A percentile compares a stretch with the other conserved stretches of the same genome.
phyloP scores from a whole-genome alignment of 2,888 invertebrate genomes.

The Syrphus vitripennis region DNA sequence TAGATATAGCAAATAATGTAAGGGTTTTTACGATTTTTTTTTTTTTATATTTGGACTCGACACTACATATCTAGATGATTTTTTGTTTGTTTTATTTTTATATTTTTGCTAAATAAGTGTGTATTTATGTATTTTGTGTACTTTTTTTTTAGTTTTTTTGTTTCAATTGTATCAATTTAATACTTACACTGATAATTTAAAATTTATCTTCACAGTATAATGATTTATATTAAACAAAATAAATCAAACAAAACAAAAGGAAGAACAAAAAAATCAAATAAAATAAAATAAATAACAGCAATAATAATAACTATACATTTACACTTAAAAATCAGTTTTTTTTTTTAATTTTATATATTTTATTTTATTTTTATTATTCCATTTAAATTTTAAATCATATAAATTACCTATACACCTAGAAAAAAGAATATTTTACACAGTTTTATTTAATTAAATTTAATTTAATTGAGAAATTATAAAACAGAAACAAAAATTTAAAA shows the following conservation, averaged over 20 bases:
- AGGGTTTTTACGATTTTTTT: constrained; percentile 28
- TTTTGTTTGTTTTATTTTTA: neutral
- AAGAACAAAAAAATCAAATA: constrained; percentile 35
- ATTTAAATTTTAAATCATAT: constrained; percentile 61
- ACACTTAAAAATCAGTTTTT: constrained; percentile 65
- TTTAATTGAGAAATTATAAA: constrained; percentile 40
- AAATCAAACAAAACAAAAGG: constrained; percentile 10
- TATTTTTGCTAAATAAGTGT: constrained; percentile 50
- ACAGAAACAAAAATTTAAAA: constrained; percentile 7
- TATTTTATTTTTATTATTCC: constrained; percentile 30
- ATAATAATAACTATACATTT: constrained; percentile 69
- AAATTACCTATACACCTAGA: constrained; percentile 62
- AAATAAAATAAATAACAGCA: constrained; percentile 69
- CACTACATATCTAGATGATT: constrained; percentile 53
- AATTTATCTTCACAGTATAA: constrained; percentile 58
- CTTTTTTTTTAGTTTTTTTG: constrained; percentile 43
- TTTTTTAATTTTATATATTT: constrained; percentile 19
- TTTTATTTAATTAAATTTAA: constrained; percentile 33
- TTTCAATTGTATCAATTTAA: constrained; percentile 41
- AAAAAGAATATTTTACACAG: constrained; percentile 51
- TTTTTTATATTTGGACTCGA: constrained; percentile 56
- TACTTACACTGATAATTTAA: constrained; percentile 61
- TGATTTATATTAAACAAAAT: constrained; percentile 23
- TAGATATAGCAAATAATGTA: constrained; percentile 61
- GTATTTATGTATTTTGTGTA: constrained; percentile 44